phyloP scores from a whole-genome alignment of 2,888 invertebrate genomes.

The Smittia aterrima region DNA sequence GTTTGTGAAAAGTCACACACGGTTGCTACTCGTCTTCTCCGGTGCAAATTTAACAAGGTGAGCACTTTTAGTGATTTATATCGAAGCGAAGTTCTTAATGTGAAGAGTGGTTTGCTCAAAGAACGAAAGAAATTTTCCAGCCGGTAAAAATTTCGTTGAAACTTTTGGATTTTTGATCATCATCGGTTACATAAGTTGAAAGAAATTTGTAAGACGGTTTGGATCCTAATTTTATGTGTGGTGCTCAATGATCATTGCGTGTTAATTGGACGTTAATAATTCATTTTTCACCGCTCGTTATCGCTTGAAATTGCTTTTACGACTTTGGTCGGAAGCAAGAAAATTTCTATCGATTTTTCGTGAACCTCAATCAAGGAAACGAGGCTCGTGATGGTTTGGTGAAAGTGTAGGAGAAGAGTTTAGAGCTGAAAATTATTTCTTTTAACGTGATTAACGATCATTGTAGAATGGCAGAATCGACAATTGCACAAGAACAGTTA shows the following conservation, averaged over 20 bases:
- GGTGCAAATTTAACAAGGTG: conserved; percentile 37
- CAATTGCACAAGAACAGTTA: neutral
- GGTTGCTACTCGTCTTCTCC: conserved; percentile 30
- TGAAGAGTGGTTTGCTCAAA: neutral
- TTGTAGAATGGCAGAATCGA: neutral
- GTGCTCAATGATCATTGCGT: neutral
- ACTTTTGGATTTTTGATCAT: neutral
- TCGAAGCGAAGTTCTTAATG: neutral
- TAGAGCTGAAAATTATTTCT: neutral
- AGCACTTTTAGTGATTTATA: neutral
- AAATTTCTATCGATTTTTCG: conserved; percentile 20
- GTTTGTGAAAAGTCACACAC: conserved; percentile 41
- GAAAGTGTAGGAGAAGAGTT: neutral
- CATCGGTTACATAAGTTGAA: neutral
- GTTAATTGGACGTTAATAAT: neutral
- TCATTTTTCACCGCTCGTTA: neutral
- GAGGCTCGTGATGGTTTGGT: neutral
- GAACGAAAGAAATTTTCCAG: neutral
- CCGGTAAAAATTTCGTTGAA: neutral
- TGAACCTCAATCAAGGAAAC: neutral
- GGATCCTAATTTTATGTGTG: neutral
- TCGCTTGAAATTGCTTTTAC: neutral
- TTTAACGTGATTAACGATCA: neutral
- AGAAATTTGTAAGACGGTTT: neutral
- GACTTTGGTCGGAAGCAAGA: neutral